Evolutionary conservation across 2,797 vertebrate genomes (phyloP), one percentile per base, ranked within the genome.

Genomic region (Sebastolobus altivelis): DNA sequence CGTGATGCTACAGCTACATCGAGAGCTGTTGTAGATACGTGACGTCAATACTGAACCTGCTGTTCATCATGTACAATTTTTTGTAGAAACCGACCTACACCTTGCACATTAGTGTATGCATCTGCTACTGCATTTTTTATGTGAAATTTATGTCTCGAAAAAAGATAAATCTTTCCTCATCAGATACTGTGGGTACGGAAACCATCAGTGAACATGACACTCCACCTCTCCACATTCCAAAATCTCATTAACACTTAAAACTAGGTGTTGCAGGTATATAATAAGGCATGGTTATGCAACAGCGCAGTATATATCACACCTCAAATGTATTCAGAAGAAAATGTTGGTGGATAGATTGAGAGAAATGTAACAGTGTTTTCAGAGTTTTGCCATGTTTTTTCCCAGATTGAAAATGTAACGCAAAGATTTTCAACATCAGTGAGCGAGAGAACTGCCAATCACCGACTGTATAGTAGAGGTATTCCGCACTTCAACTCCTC

Each of bases 181-280:
- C 3, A 20, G 16, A 49, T 38, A 38, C 60, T 38, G 33, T 4
- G 25, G 12, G n/a, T 63, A 33, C 7, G 18, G 46, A 20, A 37
- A 38, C n/a, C 33, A 12, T 22, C 60, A 22, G 33, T 37, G 20
- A 62, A 37, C 5, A n/a, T n/a, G 3, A 72, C 33, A 25, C 6
- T 11, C 8, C 14, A 54, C n/a, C 10, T 66, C 18, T 46, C 31
- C 5, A 29, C 52, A 31, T 13, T 68, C 4, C 46, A 16, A 20
- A 49, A 20, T 49, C 46, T 49, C 46, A 6, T 77, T 76, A 74
- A 79, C 71, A 61, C 58, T 58, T 38, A 1, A 65, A 70, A 16
- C 43, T 27, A 69, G 52, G 55, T 73, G 54, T 59, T 73, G 63
- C 40, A 38, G 7, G 46, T 49, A 49, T 49, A 49, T 49, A 49